A percentile compares a stretch with the other conserved stretches of the same genome.
Evolutionary conservation across 2,888 invertebrate species (phyloP).

Genomic region (Cataglyphis altisquamis): DNA sequence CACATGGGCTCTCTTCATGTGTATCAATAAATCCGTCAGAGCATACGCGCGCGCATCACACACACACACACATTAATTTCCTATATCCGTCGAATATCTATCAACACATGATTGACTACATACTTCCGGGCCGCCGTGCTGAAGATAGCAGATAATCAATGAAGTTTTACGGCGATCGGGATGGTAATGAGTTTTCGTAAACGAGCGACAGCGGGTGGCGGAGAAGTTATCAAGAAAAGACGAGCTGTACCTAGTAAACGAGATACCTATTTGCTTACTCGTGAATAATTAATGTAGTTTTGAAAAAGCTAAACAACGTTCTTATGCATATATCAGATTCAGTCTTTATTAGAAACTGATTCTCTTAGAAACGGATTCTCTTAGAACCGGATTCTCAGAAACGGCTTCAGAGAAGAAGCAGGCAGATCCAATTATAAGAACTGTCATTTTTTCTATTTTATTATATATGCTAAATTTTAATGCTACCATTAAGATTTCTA

Average conservation of each 20-base stretch:
- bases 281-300: slow-evolving; percentile 82
- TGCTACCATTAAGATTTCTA: slow-evolving; percentile 75
- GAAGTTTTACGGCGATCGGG: slow-evolving; percentile 57
- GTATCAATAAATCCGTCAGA: slow-evolving; percentile 44
- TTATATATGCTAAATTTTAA: slow-evolving; percentile 63
- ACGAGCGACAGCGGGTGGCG: slow-evolving; percentile 25
- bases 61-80: neutral
- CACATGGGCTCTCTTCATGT: slow-evolving; percentile 8
- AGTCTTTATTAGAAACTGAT: neutral
- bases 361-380: neutral
- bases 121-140: slow-evolving; percentile 53
- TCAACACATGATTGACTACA: slow-evolving; percentile 42
- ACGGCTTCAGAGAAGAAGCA: slow-evolving; percentile 8
- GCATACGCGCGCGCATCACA: neutral
- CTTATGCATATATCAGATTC: slow-evolving; percentile 13
- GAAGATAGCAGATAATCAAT: slow-evolving; percentile 46
- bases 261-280: slow-evolving; percentile 64
- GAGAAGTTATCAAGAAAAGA: slow-evolving; percentile 61
- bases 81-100: slow-evolving; percentile 46
- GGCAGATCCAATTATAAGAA: slow-evolving; percentile 68
- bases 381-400: neutral
- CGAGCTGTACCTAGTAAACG: slow-evolving; percentile 56
- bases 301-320: slow-evolving; percentile 40
- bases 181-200: slow-evolving; percentile 51
- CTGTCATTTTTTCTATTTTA: slow-evolving; percentile 54